Base-by-base conservation (phyloP, 37 sponge, comb jelly and placozoan species). In the Dysidea cf. avara region DNA sequence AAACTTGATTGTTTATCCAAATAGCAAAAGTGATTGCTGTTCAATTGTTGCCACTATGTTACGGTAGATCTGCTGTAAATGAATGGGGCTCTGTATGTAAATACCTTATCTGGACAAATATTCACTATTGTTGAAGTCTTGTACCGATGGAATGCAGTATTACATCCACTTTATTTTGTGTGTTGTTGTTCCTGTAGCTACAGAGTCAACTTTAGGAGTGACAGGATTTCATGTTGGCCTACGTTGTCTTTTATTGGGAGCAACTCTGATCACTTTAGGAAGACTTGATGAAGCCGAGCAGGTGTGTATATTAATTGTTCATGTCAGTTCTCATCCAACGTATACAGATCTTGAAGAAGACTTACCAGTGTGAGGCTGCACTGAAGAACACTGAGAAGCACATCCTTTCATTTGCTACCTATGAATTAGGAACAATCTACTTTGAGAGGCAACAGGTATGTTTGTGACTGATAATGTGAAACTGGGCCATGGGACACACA, bases 341-440 rank as follows among this genome's bases (percentile, higher is more conserved):
- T 58, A 49, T 64, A 5, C 53, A 88, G 89, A 40, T 46, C 32
- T 65, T 89, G 30, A 35, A 53, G 3, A 81, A 83, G 21, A 77
- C 86, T 31, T 43, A 81, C 36, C 39, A 50, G 5, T 80, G 69
- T 58, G 90, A 89, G 35, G 30, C 47, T 12, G 61, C 55, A 7
- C 54, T 92, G 50, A 87, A 76, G 56, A 39, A 92, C 7, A n/a
- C n/a, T n/a, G 94, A 93, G 50, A 85, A 89, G 48, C 90, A 93
- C 87, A 89, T 93, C 31, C 18, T 86, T 3, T 69, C 86, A 40
- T 93, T 82, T 49, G 81, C 90, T 16, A 39, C 82, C 69, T 87
- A 89, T 37, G 94, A 93, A 55, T 4, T 93, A 37, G 90, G 83
- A 29, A 66, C 78, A 43, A 68, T 91, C 20, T 75, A 83, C 53